These are phyloP conservation scores for Bellardia pandia DNA, from an alignment of 2,888 invertebrate genomes.

Conservation along the genomic window DNA sequence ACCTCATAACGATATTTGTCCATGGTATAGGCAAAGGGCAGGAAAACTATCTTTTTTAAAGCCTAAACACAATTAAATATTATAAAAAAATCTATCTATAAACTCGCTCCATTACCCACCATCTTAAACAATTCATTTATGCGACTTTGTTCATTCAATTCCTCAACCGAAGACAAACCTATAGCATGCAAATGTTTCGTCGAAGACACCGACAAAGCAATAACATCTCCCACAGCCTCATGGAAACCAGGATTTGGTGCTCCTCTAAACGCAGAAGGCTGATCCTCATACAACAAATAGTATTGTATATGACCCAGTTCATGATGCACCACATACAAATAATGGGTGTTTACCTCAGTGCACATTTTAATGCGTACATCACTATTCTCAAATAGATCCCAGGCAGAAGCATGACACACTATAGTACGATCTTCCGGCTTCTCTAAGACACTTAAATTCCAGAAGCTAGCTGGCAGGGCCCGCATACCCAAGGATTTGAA, in stretches of 20 bases:
- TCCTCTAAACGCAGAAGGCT: constrained; percentile 86
- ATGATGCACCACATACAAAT: constrained; percentile 87
- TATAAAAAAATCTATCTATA: background rate
- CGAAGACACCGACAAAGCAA: constrained; percentile 88
- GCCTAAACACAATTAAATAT: constrained; percentile 74
- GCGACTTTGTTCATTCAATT: constrained; percentile 87
- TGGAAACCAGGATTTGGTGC: constrained; percentile 87
- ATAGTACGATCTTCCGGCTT: constrained; percentile 90
- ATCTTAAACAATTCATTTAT: constrained; percentile 87
- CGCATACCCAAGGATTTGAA: constrained; percentile 92
- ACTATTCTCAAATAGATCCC: constrained; percentile 92
- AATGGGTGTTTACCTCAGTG: constrained; percentile 85
- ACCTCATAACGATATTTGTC: constrained; percentile 89
- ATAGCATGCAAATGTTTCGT: constrained; percentile 90
- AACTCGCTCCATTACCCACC: constrained; percentile 60
- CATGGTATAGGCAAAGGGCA: constrained; percentile 89
- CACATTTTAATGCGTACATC: constrained; percentile 91
- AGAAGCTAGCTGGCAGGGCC: constrained; percentile 90
- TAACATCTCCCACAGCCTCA: constrained; percentile 90
- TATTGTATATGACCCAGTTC: constrained; percentile 90
- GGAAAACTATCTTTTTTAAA: constrained; percentile 88
- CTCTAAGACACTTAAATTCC: constrained; percentile 92
- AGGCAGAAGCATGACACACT: constrained; percentile 94
- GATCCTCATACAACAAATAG: constrained; percentile 87
- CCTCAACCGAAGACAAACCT: constrained; percentile 86